Percentiles rank a stretch among this genome's conserved stretches.
Evolutionary conservation across 2,888 invertebrate species (phyloP).

Genomic region (Bombylius major): DNA sequence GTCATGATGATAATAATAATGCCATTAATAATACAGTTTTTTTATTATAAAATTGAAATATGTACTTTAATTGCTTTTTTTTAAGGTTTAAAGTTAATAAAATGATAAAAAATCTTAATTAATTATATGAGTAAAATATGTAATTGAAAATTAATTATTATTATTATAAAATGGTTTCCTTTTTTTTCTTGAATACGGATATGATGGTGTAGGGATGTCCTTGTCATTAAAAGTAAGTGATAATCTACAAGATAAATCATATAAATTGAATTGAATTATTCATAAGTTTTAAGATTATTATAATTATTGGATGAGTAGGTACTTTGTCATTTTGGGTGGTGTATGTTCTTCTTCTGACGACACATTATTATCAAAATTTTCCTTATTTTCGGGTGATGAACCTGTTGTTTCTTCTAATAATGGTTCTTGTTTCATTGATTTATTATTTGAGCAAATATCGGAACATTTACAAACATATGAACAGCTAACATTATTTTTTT

Average conservation of each 20-base stretch:
- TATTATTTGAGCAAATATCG: slow-evolving; percentile 35
- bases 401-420: background rate
- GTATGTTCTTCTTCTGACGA: background rate
- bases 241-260: too few relatives aligned
- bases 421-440: background rate
- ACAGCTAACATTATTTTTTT: slow-evolving; percentile 40
- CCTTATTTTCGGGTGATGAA: background rate
- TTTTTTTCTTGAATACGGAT: slow-evolving; percentile 9
- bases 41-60: too few relatives aligned
- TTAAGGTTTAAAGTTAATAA: too few relatives aligned
- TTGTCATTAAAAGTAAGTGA: too few relatives aligned
- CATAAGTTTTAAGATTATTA: too few relatives aligned
- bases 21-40: too few relatives aligned
- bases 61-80: too few relatives aligned
- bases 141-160: too few relatives aligned
- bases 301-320: background rate
- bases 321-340: slow-evolving; percentile 5
- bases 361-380: background rate
- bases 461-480: slow-evolving; percentile 42
- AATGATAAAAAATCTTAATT: too few relatives aligned
- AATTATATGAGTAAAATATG: background rate
- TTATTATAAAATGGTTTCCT: slow-evolving; percentile 7
- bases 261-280: too few relatives aligned
- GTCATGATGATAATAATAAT: too few relatives aligned
- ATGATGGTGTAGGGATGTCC: slow-evolving; percentile 5